A percentile compares a stretch with the other conserved stretches of the same genome.
Conservation (phyloP, 2,113 vertebrate species). For the Anolis sagrei region DNA sequence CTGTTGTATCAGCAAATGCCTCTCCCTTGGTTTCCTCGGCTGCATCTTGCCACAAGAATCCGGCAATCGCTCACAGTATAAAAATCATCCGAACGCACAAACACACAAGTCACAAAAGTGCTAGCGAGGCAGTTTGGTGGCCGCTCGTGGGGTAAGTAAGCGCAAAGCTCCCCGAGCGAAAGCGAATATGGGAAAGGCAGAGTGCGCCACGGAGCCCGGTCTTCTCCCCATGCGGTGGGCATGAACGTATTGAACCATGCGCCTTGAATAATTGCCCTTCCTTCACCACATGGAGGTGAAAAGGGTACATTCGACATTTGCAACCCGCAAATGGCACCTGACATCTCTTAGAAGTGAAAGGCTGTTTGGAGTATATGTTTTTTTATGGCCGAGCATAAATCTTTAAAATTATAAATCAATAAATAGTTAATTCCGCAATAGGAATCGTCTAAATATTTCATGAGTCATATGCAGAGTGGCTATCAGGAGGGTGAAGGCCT, state of each 20-base stretch:
- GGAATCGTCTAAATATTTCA: constrained; percentile 95
- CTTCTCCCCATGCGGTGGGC: constrained; percentile 66
- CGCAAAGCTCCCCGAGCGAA: constrained; percentile 69
- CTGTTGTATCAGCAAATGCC: not conserved
- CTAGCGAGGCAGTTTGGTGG: constrained; percentile 55
- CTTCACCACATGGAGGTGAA: constrained; percentile 72
- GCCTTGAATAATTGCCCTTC: constrained; percentile 74
- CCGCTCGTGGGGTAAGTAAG: constrained; percentile 54
- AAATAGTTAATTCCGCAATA: constrained; percentile 99
- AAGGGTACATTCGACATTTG: constrained; percentile 73
- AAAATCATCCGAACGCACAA: constrained; percentile 65
- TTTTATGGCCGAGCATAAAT: constrained; percentile 86
- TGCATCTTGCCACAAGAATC: rapidly evolving
- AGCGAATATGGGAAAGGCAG: constrained; percentile 64
- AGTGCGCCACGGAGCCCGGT: constrained; percentile 49
- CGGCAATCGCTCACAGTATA: constrained; percentile 14
- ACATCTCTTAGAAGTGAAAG: constrained; percentile 79
- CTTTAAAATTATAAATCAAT: constrained; percentile 99
- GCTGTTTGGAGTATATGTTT: constrained; percentile 76
- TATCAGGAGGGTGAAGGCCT: constrained; percentile 66
- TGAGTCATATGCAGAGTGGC: constrained; percentile 72
- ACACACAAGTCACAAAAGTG: constrained; percentile 72
- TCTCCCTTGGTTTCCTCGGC: not conserved
- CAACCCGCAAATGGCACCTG: constrained; percentile 77
- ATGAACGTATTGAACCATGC: constrained; percentile 77